Percentiles rank a stretch among this genome's conserved stretches.
Conservation (phyloP, 23 tunicate species). For the Ascidia mentula region DNA sequence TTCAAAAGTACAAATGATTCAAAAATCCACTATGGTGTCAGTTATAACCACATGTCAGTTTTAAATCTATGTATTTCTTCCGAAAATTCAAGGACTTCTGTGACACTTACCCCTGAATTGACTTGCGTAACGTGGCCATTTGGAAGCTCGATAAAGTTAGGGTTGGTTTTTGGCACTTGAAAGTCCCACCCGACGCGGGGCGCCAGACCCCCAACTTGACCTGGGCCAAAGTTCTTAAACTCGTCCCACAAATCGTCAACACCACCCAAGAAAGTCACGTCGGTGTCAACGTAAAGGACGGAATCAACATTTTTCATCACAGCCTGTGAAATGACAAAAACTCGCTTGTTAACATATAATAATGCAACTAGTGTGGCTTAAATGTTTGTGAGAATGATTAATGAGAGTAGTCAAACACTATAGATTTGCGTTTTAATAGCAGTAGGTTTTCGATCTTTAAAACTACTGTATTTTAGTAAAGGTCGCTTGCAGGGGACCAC, state of each 20-base stretch:
- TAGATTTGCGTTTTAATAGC: no score
- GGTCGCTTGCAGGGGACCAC: no score
- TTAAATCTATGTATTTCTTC: no score
- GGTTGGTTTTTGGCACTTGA: constrained; percentile 72
- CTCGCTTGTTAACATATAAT: no score
- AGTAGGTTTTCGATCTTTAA: background rate
- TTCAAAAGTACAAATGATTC: no score
- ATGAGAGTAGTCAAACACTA: no score
- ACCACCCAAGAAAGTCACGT: constrained; percentile 83
- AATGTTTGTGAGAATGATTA: no score
- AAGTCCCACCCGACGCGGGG: constrained; percentile 98
- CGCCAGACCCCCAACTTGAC: constrained; percentile 82
- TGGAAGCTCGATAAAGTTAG: constrained; percentile 60
- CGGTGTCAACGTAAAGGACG: constrained; percentile 93
- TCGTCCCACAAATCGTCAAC: constrained; percentile 82
- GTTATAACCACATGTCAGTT: no score
- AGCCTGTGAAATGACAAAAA: constrained; percentile 38
- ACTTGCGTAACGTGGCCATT: constrained; percentile 84
- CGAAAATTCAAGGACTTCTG: no score
- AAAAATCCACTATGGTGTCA: no score
- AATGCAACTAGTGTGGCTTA: no score
- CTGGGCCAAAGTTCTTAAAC: constrained; percentile 43
- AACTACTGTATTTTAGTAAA: no score
- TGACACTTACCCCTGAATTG: constrained; percentile 94
- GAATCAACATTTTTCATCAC: constrained; percentile 63